Evolutionary conservation across 1,140 invertebrate genomes (phyloP), one percentile per base, ranked within the genome.

Genomic region (Pygmarrhopalites habei): DNA sequence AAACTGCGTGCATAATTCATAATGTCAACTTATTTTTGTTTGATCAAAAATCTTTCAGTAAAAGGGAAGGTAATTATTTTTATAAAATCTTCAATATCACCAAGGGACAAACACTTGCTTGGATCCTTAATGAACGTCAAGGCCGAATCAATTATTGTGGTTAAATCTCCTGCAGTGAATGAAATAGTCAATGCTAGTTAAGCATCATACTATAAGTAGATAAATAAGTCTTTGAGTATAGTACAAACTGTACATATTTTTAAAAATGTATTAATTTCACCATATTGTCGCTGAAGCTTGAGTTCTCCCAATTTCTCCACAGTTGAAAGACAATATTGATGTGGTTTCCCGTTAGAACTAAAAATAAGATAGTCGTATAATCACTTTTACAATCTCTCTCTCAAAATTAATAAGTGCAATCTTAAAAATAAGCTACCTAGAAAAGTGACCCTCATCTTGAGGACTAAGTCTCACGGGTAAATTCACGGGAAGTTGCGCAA

Each of bases 401-500:
- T n/a, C n/a, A n/a, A n/a, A n/a, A n/a, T n/a, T n/a, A n/a, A n/a
- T n/a, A n/a, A n/a, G n/a, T n/a, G n/a, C n/a, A n/a, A n/a, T n/a
- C n/a, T n/a, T n/a, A n/a, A n/a, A n/a, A n/a, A n/a, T n/a, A n/a
- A 44, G 10, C 5, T 39, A 17, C 4, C 55, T 10, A 17, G 23
- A 15, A 26, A 62, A 58, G 17, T 64, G 64, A 2, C 49, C 58
- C 15, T n/a, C 30, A 43, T 30, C 21, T 44, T 55, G 26, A 7
- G 30, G 12, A 29, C 23, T 57, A 5, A 58, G 30, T 47, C 68
- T 41, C 23, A 70, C 56, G 7, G 62, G 58, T 14, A 26, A 32
- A 61, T 66, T 67, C 14, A 56, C 12, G 10, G 68, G 68, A 2
- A 68, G n/a, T 56, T 71, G 69, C 28, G 59, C 63, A 29, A 63